Evolutionary conservation across 2,113 vertebrate genomes (phyloP), one percentile per base, ranked within the genome.

Genomic region (Podarcis cretensis): DNA sequence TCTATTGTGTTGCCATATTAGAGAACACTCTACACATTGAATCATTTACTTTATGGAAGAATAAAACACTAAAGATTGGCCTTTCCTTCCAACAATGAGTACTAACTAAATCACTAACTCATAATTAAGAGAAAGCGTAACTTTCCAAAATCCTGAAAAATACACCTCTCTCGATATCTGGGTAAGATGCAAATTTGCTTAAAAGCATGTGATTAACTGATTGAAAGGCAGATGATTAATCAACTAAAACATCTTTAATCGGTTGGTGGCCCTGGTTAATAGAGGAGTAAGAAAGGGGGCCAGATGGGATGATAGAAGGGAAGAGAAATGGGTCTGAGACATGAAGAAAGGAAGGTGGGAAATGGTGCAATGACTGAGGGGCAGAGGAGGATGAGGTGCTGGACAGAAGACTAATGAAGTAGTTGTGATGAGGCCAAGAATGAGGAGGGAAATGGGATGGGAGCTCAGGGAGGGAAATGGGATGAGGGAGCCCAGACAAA

Each of bases 201-300:
- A 14, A 84, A 54, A 59, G n/a, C 76, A 85, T 43, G 25, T 77
- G 54, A 75, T 85, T 85, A 75, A 59, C 32, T 37, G 48, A 77
- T 77, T 85, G 68, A 74, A 84, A 35, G 25, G 40, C 84, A 65
- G 84, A 57, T 65, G 74, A 77, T 77, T 65, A 77, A 77, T 65
- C 57, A 85, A 65, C 57, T 65, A 76, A 85, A 85, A 77, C 23
- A 12, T 77, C 2, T 76, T 85, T 76, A 85, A 73, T 30, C 10
- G 23, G 57, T 76, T 85, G 84, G 77, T 85, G 77, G 40, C 68
- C 48, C 73, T 65, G 40, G 74, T 85, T 85, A 85, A 85, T 65
- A 85, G 59, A 30, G 25, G 57, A 66, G 35, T 30, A 77, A 63
- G 54, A 66, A 77, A 65, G 23, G 5, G 74, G 18, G 40, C 21